Conservation (phyloP, 2,797 vertebrate species). For the Lepidocolaptes lacrymiger region DNA sequence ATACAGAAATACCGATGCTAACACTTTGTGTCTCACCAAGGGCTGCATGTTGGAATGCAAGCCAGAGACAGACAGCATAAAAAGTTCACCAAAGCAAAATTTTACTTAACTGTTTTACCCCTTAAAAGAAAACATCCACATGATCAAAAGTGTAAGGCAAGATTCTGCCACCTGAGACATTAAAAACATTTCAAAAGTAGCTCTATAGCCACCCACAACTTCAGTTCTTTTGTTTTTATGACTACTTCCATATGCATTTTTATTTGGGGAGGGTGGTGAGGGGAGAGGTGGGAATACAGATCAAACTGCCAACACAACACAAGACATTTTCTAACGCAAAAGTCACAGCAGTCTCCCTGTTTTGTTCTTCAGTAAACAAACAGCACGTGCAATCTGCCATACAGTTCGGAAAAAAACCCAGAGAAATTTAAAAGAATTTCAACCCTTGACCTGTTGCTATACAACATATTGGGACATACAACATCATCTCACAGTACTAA, state of each 20-base stretch:
- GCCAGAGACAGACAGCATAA: not conserved
- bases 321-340: not conserved
- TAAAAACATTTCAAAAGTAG: not conserved
- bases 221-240: not conserved
- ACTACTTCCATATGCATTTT: not conserved
- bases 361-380: not conserved
- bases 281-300: not conserved
- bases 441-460: not conserved
- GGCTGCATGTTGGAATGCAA: not conserved
- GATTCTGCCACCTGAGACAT: not conserved
- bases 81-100: not conserved
- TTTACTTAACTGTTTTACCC: not conserved
- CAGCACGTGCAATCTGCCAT: not conserved
- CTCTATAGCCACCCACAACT: not conserved
- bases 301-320: not conserved
- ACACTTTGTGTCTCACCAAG: not conserved
- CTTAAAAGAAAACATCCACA: not conserved
- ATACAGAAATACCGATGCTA: not conserved
- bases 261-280: not conserved
- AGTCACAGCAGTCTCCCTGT: not conserved
- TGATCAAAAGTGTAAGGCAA: not conserved
- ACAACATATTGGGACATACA: not conserved
- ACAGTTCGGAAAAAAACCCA: not conserved
- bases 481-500: not conserved
- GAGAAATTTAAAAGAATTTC: fast-evolving